A percentile compares a stretch with the other conserved stretches of the same genome.
These are phyloP conservation scores for Ptychoptera contaminata DNA, from an alignment of 2,888 invertebrate genomes.

Conservation along the genomic window DNA sequence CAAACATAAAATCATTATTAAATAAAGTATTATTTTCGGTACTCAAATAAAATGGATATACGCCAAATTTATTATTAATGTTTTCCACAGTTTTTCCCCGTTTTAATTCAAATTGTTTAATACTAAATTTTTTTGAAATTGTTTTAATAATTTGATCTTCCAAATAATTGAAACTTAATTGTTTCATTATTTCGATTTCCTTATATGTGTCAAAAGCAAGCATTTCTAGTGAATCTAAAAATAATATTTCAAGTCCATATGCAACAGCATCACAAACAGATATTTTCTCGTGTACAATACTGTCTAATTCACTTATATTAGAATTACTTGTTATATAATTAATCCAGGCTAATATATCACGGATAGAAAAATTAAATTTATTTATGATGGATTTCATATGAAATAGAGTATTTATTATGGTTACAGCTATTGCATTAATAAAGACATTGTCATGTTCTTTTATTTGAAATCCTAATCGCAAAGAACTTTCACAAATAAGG, in stretches of 20 bases:
- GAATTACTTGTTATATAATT: conserved; percentile 54
- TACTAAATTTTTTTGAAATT: conserved; percentile 27
- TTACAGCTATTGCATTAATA: conserved; percentile 43
- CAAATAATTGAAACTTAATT: conserved; percentile 40
- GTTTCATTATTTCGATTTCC: conserved; percentile 31
- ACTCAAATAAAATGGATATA: conserved; percentile 54
- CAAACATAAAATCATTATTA: conserved; percentile 45
- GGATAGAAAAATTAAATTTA: conserved; percentile 71
- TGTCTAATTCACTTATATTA: conserved; percentile 18
- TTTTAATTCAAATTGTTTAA: conserved; percentile 25
- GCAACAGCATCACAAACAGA: conserved; percentile 49
- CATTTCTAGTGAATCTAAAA: conserved; percentile 79
- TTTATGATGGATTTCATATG: conserved; percentile 62
- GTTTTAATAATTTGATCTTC: conserved; percentile 34
- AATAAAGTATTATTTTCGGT: too few relatives aligned
- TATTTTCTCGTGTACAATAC: conserved; percentile 14
- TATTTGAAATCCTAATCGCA: conserved; percentile 38
- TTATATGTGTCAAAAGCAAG: conserved; percentile 50
- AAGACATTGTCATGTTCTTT: conserved; percentile 35
- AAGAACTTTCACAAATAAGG: conserved; percentile 66
- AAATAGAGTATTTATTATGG: conserved; percentile 64
- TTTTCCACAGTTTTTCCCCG: conserved; percentile 20
- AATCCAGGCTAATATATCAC: conserved; percentile 88
- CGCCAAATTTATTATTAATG: conserved; percentile 40
- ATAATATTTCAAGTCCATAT: conserved; percentile 83